A percentile compares a stretch with the other conserved stretches of the same genome.
Evolutionary conservation across 2,797 vertebrate species (phyloP).

Genomic region (Parambassis ranga): DNA sequence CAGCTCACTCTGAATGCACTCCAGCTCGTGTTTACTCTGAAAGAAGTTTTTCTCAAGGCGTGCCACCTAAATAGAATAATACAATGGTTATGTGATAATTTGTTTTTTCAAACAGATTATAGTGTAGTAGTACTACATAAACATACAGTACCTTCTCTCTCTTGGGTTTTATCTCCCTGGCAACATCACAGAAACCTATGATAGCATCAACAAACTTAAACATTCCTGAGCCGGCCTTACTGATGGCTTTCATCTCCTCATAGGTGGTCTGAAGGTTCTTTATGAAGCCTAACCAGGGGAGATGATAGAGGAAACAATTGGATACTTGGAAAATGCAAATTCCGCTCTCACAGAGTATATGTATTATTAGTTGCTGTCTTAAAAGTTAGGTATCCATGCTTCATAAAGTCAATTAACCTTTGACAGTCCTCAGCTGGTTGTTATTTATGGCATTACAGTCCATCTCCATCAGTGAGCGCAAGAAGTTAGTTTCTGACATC

Average conservation of each 20-base stretch:
- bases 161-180: slow-evolving; percentile 92
- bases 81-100: neutral
- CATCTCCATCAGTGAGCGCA: slow-evolving; percentile 90
- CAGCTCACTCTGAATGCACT: slow-evolving; percentile 88
- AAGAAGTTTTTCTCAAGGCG: slow-evolving; percentile 89
- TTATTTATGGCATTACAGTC: slow-evolving; percentile 88
- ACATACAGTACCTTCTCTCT: slow-evolving; percentile 87
- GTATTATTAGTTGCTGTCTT: neutral
- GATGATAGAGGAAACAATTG: neutral
- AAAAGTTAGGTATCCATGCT: neutral
- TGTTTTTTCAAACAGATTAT: neutral
- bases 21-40: slow-evolving; percentile 88
- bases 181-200: slow-evolving; percentile 93
- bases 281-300: slow-evolving; percentile 79
- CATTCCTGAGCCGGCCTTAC: slow-evolving; percentile 95
- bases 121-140: neutral
- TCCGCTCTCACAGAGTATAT: neutral
- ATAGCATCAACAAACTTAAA: slow-evolving; percentile 95
- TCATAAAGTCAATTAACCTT: slow-evolving; percentile 77
- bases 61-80: slow-evolving; percentile 82
- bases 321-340: neutral
- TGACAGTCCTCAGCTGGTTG: slow-evolving; percentile 86
- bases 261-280: slow-evolving; percentile 87
- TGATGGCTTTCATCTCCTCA: slow-evolving; percentile 94
- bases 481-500: slow-evolving; percentile 97